Conservation (phyloP, 2,113 vertebrate genomes). For the Acrocephalus arundinaceus region DNA sequence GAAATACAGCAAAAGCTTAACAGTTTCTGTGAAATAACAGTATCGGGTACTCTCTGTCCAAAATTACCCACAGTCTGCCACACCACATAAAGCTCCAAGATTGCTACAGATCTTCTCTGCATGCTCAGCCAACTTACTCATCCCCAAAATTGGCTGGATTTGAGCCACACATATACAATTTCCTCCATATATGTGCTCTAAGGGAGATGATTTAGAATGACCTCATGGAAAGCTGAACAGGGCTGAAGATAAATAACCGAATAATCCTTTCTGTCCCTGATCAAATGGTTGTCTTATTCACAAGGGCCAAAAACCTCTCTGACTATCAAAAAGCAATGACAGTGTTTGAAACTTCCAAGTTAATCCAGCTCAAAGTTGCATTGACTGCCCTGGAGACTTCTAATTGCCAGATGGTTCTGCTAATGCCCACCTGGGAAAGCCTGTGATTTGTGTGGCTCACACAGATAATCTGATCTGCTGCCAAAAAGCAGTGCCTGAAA, state of each 20-base stretch:
- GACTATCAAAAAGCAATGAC: conserved; percentile 37
- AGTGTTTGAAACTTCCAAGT: conserved; percentile 64
- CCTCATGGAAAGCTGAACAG: conserved; percentile 37
- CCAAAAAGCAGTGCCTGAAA: conserved; percentile 19
- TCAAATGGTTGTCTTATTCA: conserved; percentile 52
- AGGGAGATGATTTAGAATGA: not conserved
- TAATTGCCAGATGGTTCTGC: conserved; percentile 70
- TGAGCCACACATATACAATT: conserved; percentile 6
- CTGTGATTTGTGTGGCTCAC: conserved; percentile 24
- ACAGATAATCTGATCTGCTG: not conserved
- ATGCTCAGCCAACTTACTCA: not conserved
- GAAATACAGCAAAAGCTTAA: conserved; percentile 49
- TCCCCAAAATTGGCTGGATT: not conserved
- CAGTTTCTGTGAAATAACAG: conserved; percentile 56
- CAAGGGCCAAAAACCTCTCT: conserved; percentile 50
- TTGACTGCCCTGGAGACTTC: conserved; percentile 60
- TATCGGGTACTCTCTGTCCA: not conserved
- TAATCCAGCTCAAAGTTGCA: conserved; percentile 72
- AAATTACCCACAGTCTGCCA: conserved; percentile 47
- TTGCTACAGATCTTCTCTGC: not conserved
- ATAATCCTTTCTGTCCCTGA: conserved; percentile 60
- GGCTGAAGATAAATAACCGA: conserved; percentile 42
- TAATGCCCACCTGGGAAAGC: conserved; percentile 37
- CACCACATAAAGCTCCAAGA: not conserved
- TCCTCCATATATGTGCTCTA: not conserved